Percentiles rank a stretch among this genome's conserved stretches.
These are phyloP conservation scores for Thalassophryne amazonica DNA, from an alignment of 2,797 vertebrate species.

Conservation along the genomic window DNA sequence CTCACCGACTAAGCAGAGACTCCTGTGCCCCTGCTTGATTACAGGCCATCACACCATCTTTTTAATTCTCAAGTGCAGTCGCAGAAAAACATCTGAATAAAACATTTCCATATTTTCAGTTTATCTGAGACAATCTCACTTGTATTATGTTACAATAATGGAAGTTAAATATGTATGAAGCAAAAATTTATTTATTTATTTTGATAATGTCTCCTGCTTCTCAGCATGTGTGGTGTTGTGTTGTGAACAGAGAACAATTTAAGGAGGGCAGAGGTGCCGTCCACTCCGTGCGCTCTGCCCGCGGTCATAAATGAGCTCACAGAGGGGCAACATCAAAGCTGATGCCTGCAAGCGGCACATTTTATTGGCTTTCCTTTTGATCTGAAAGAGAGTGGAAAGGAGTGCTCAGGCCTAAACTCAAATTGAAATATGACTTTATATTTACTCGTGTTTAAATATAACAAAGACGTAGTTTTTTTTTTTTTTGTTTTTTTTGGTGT, in stretches of 20 bases:
- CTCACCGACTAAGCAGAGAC: constrained; percentile 43
- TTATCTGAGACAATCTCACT: background rate
- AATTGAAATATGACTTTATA: constrained; percentile 66
- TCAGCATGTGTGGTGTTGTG: constrained; percentile 19
- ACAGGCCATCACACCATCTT: constrained; percentile 23
- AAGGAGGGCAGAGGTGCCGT: constrained; percentile 28
- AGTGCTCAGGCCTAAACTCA: constrained; percentile 61
- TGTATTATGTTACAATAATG: background rate
- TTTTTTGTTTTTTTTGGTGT: constrained; percentile 40
- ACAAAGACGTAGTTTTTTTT: constrained; percentile 56
- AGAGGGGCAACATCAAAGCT: constrained; percentile 77
- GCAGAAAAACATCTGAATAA: background rate
- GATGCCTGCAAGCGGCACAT: constrained; percentile 65
- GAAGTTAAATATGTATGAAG: background rate
- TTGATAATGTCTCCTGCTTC: constrained; percentile 9
- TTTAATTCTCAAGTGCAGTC: constrained; percentile 1
- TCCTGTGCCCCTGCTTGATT: constrained; percentile 44
- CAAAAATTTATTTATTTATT: background rate
- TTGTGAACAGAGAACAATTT: constrained; percentile 45
- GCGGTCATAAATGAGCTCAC: constrained; percentile 55
- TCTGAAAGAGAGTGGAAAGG: constrained; percentile 61
- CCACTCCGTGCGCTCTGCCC: constrained; percentile 46
- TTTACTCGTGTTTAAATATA: constrained; percentile 57
- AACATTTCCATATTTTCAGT: background rate
- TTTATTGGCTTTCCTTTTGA: constrained; percentile 80